Evolutionary conservation across 1,140 invertebrate genomes (phyloP).

Genomic region (Marisa cornuarietis): DNA sequence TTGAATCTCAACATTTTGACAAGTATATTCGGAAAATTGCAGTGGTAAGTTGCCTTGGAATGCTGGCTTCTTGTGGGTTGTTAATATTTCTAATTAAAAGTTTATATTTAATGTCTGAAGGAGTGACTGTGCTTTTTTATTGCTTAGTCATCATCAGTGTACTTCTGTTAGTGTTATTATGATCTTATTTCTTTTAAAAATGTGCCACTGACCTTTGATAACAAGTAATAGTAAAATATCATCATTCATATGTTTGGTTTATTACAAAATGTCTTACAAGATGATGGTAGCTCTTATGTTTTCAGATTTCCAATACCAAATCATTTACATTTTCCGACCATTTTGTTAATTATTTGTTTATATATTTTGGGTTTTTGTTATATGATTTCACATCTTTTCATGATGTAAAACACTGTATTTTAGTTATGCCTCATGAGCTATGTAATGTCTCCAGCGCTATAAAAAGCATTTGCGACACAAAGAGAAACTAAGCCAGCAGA

Average conservation of each 20-base stretch:
- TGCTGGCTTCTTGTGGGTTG: slow-evolving; percentile 4
- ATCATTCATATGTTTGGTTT: too few relatives aligned
- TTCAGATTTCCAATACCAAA: too few relatives aligned
- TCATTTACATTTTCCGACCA: too few relatives aligned
- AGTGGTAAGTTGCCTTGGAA: slow-evolving; percentile 47
- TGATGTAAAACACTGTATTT: too few relatives aligned
- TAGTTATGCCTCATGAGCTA: too few relatives aligned
- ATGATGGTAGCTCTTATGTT: too few relatives aligned
- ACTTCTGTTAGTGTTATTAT: background rate
- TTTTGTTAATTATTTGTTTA: too few relatives aligned
- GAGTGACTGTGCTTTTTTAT: background rate
- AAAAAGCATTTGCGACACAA: slow-evolving; percentile 63
- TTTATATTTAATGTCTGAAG: background rate
- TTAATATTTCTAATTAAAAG: background rate
- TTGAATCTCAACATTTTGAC: slow-evolving; percentile 86
- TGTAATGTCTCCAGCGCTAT: slow-evolving; percentile 51
- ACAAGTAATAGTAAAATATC: too few relatives aligned
- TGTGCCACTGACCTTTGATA: background rate
- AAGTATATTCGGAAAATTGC: slow-evolving; percentile 78
- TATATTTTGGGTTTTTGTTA: too few relatives aligned
- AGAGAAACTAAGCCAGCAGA: slow-evolving; percentile 30
- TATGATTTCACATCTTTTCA: too few relatives aligned
- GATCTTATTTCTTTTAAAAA: too few relatives aligned
- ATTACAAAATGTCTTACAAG: too few relatives aligned
- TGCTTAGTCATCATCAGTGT: background rate